Percentiles rank a stretch among this genome's conserved stretches.
Conservation (phyloP, 2,888 invertebrate species). For the Erebia palarica region DNA sequence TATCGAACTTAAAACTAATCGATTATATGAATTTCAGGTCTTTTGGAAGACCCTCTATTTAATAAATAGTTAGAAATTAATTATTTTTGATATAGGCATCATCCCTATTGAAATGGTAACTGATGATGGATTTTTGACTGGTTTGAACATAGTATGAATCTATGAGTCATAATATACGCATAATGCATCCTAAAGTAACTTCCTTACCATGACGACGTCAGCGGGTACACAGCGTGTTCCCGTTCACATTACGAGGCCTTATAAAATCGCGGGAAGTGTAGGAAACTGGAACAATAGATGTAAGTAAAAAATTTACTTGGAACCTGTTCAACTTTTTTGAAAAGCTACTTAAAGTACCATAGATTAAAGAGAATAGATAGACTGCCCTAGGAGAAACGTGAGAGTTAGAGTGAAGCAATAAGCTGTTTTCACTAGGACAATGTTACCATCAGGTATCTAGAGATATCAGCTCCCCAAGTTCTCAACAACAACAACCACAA, state of each 20-base stretch:
- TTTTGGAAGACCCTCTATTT: no score
- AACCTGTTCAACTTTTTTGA: conserved; percentile 13
- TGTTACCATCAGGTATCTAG: neutral
- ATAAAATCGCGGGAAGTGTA: conserved; percentile 11
- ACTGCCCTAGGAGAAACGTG: neutral
- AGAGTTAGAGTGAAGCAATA: no score
- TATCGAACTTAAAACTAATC: no score
- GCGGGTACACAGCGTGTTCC: neutral
- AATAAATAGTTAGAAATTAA: no score
- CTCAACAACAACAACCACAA: no score
- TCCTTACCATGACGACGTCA: neutral
- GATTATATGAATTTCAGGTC: no score
- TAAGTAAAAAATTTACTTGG: conserved; percentile 21
- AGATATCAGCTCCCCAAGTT: neutral
- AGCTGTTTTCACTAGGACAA: neutral
- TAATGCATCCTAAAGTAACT: neutral
- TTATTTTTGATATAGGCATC: no score
- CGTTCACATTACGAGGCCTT: neutral
- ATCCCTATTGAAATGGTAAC: no score
- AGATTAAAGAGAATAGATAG: neutral
- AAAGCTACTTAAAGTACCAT: conserved; percentile 8
- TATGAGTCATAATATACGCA: neutral
- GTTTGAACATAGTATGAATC: no score
- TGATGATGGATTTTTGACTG: no score
- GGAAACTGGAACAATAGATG: conserved; percentile 12